Evolutionary conservation across 2,113 vertebrate genomes (phyloP), one percentile per base, ranked within the genome.

Genomic region (Ancistrus triradiatus): DNA sequence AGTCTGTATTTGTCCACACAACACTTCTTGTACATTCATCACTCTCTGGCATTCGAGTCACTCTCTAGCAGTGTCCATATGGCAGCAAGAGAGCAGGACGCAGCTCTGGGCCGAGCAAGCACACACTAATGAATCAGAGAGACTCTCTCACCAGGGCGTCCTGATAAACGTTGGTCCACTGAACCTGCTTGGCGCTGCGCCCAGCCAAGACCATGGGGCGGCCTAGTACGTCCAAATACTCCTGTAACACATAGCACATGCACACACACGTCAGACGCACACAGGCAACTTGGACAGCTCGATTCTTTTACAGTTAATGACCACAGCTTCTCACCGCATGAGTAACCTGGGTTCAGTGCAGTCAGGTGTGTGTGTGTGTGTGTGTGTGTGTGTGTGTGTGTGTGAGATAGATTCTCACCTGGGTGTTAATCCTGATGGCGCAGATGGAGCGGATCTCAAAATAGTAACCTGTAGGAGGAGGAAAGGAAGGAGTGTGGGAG

Each of bases 151-250:
- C 95, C 94, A 99, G 81, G 2, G 95, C 95, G 65, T 99, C 96
- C 82, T 97, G 94, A 76, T 99, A 99, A 61, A 97, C 96, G 1
- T 99, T 99, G 65, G 96, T 99, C 96, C 96, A 99, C 63, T 99
- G 95, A 79, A 98, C 95, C 78, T 98, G 94, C 74, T 99, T 97
- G 81, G 95, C 95, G 31, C 87, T 88, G 66, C 90, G 91, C 67
- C 96, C 96, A 0, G 96, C 95, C 77, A 99, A 87, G 55, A 99
- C 96, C 95, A 99, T 99, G 59, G 95, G 96, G 31, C 96, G 93
- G 27, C 95, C 95, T 75, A 99, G 72, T 31, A 99, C 96, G 2
- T 99, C 95, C 31, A 99, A 87, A 77, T 99, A 99, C 77, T 99
- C 96, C 96, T 99, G 63, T 58, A 70, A 55, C 70, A 79, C 60